Percentiles rank a stretch among this genome's conserved stretches.
phyloP scores from a whole-genome alignment of 23 tunicate species.

The Halocynthia aurantium region DNA sequence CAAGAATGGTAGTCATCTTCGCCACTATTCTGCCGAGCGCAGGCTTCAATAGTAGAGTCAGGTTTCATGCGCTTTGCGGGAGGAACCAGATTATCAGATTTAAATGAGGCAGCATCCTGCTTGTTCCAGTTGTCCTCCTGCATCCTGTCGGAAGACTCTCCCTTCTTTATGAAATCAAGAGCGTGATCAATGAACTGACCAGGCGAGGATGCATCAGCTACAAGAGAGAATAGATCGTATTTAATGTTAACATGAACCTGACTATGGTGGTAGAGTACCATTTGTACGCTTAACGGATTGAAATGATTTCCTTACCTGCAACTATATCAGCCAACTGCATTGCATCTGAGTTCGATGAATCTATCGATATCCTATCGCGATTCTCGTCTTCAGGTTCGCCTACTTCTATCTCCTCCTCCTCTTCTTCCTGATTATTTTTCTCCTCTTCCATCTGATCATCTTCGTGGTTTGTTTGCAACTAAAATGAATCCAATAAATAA shows the following conservation, averaged over 20 bases:
- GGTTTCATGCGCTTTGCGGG: neutral
- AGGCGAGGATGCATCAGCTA: constrained; percentile 47
- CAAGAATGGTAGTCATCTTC: no score
- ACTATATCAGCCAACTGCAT: constrained; percentile 28
- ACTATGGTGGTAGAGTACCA: neutral
- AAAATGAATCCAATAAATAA: no score
- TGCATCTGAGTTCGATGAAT: neutral
- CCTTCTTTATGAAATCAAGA: constrained; percentile 22
- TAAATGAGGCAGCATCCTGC: neutral
- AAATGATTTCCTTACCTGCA: constrained; percentile 14
- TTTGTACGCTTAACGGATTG: neutral
- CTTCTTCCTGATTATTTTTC: no score
- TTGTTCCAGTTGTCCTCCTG: constrained; percentile 1
- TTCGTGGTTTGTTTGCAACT: no score
- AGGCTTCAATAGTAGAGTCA: neutral
- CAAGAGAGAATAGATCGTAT: neutral
- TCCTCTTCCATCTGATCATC: no score
- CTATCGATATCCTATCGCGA: neutral
- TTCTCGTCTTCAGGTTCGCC: neutral
- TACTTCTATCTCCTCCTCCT: neutral
- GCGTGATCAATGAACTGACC: constrained; percentile 49
- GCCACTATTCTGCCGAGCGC: neutral
- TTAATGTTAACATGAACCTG: no score
- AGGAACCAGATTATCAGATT: neutral
- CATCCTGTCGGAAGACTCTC: neutral